Evolutionary conservation across 1,140 invertebrate species (phyloP).

Genomic region (Procambarus virginalis): DNA sequence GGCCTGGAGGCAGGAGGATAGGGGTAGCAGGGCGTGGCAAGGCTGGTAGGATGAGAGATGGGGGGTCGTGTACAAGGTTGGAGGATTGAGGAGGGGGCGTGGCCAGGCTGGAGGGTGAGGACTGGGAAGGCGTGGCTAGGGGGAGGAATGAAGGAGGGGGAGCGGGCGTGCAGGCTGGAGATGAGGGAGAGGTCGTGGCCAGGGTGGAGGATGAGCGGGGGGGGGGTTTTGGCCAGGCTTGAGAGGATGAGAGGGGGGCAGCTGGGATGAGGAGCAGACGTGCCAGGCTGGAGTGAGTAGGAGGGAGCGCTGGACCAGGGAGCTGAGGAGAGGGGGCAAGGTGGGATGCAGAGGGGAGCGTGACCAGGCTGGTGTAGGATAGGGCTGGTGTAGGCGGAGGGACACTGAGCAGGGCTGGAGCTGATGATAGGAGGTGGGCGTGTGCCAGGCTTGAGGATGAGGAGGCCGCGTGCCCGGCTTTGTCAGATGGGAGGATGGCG

Average conservation of each 20-base stretch:
- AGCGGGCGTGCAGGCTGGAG: neutral
- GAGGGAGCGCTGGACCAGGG: too few species aligned
- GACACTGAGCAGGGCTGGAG: neutral
- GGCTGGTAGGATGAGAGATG: too few species aligned
- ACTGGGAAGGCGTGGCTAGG: neutral
- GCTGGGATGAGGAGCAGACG: neutral
- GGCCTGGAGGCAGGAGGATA: too few species aligned
- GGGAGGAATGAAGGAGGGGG: neutral
- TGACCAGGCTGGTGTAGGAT: too few species aligned
- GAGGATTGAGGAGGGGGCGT: too few species aligned
- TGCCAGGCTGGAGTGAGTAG: neutral
- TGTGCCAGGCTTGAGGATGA: neutral
- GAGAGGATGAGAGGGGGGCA: neutral
- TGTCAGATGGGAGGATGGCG: neutral
- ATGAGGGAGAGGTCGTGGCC: neutral
- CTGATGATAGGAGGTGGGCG: neutral
- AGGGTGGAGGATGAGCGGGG: neutral
- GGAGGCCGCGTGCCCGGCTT: neutral
- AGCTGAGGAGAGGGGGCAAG: too few species aligned
- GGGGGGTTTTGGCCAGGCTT: neutral
- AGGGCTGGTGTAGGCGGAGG: neutral
- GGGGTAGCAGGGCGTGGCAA: too few species aligned
- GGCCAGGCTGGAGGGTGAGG: neutral
- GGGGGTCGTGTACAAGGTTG: neutral
- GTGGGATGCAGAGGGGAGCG: too few species aligned